Percentiles rank a stretch among this genome's conserved stretches.
Conservation (phyloP, 2,113 vertebrate species). For the Eolophus roseicapilla region DNA sequence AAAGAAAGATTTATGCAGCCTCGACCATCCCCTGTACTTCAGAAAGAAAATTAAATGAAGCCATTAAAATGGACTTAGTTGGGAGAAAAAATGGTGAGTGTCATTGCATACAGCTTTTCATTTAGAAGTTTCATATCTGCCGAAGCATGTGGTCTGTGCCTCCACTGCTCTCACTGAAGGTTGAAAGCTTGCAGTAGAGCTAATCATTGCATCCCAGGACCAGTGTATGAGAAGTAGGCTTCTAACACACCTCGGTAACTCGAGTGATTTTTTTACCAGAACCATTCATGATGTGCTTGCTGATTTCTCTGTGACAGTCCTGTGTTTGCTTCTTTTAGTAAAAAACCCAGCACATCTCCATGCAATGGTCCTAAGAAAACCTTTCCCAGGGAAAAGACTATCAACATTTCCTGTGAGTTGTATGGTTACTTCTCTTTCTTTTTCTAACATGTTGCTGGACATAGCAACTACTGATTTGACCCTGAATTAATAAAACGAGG, state of each 20-base stretch:
- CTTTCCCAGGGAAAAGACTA: neutral
- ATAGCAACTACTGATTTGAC: neutral
- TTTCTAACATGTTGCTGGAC: neutral
- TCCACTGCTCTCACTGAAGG: neutral
- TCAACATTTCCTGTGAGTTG: neutral
- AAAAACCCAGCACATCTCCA: fast-evolving
- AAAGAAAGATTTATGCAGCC: neutral
- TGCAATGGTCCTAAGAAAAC: neutral
- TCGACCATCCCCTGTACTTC: neutral
- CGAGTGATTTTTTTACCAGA: neutral
- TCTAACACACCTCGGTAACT: neutral
- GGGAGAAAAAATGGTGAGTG: neutral
- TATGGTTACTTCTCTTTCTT: neutral
- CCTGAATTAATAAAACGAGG: neutral
- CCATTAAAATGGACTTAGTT: neutral
- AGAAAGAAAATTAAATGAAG: neutral
- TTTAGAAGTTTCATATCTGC: neutral
- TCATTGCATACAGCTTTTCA: neutral
- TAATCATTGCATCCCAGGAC: neutral
- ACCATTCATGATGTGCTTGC: neutral
- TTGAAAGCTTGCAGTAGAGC: neutral
- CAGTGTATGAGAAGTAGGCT: neutral
- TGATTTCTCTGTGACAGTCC: neutral
- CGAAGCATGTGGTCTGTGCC: neutral
- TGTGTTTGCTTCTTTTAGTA: neutral